Evolutionary conservation across 2,797 vertebrate genomes (phyloP).

Genomic region (Pempheris klunzingeri): DNA sequence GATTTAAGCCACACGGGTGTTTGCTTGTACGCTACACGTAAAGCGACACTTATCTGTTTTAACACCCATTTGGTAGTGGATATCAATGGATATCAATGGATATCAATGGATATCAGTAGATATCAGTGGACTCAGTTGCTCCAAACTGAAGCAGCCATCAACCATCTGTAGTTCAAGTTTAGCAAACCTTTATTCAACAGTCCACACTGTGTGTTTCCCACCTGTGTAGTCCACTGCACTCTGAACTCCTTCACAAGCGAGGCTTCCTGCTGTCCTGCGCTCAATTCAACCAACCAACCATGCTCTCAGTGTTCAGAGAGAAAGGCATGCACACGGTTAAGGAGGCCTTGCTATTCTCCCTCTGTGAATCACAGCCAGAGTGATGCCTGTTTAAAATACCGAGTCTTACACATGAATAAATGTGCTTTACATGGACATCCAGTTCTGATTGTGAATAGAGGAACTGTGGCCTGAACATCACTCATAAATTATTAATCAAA

Average conservation of each 20-base stretch:
- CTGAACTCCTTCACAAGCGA: neutral
- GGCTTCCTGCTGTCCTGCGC: neutral
- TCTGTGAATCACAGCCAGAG: constrained; percentile 5
- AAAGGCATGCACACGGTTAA: neutral
- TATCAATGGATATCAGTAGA: too few relatives aligned
- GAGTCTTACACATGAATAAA: too few relatives aligned
- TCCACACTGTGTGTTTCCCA: neutral
- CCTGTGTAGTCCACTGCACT: neutral
- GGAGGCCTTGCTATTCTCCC: neutral
- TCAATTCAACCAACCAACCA: neutral
- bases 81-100: too few relatives aligned
- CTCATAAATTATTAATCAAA: neutral
- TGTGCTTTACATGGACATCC: neutral
- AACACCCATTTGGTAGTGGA: neutral
- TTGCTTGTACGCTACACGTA: neutral
- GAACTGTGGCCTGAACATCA: neutral
- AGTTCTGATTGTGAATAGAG: neutral
- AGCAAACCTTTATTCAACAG: neutral
- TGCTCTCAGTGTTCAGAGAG: neutral
- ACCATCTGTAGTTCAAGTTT: neutral
- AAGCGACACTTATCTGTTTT: neutral
- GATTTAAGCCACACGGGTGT: neutral
- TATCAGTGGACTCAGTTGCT: neutral
- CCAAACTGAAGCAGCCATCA: neutral
- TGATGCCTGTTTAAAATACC: constrained; percentile 1